Evolutionary conservation across 2,888 invertebrate species (phyloP), one percentile per base, ranked within the genome.

Genomic region (Sesamia inferens): DNA sequence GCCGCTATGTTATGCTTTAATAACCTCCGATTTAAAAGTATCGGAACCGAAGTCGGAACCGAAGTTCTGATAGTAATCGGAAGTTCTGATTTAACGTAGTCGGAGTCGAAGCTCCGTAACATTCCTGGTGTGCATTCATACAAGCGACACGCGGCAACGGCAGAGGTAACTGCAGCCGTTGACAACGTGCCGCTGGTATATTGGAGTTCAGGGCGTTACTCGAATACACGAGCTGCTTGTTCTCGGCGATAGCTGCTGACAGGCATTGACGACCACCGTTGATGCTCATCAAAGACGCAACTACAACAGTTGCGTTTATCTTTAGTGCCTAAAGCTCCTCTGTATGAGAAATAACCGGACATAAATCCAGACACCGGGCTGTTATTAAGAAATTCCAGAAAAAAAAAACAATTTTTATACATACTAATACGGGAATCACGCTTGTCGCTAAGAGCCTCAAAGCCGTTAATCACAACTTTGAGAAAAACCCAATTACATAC

Each of bases 401-500:
- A 22, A 39, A 65, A n/a, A n/a, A n/a, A n/a, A n/a, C n/a, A n/a
- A n/a, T n/a, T n/a, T n/a, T n/a, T n/a, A n/a, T n/a, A n/a, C n/a
- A n/a, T n/a, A n/a, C n/a, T n/a, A n/a, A n/a, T n/a, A n/a, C 22
- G 13, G 13, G 2, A 65, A 16, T 39, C 13, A 16, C 16, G 4
- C 22, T 39, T 66, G 4, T n/a, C 22, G 13, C 14, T 11, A 19
- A 19, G 14, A 31, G 0, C 47, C 2, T 13, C 19, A 47, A 48
- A 5, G 54, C 39, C 39, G 47, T 61, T 16, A 71, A 54, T 51
- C n/a, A 54, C 22, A 39, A 54, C 55, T 67, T 55, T 22, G 13
- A 64, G 7, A 74, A 80, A 74, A 75, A 80, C 57, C 22, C 63
- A 67, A 80, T 74, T 74, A 79, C 55, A 22, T 42, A 72, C 47